Evolutionary conservation across 2,113 vertebrate species (phyloP), one percentile per base, ranked within the genome.

Genomic region (Ploceus nigricollis): DNA sequence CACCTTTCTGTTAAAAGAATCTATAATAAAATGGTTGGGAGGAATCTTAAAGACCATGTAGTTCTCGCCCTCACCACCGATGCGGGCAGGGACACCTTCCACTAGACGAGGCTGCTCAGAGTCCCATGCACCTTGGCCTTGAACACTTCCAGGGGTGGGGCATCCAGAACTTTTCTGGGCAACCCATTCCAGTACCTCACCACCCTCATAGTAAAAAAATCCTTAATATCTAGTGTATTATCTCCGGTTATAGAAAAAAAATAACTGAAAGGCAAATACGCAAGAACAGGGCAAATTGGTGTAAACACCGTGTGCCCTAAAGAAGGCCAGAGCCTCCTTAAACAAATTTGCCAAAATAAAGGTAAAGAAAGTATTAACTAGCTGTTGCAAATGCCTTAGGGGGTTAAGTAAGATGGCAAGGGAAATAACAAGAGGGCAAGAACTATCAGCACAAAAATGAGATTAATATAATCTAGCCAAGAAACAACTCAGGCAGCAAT

Each of bases 21-120:
- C 58, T 45, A 5, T 13, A 82, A 53, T 75, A 75, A 60, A 68
- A 60, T 68, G 30, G 19, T n/a, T 54, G 20, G 23, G 28, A 75
- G 24, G 16, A 68, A 21, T n/a, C n/a, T 45, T 53, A 39, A 60
- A 60, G 61, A 60, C 16, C 53, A 68, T 17, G 24, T 31, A 18
- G 20, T 60, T 66, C 78, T 51, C 0, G 0, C 10, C 6, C 35
- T 39, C 1, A 0, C 5, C 25, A 37, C 27, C 1, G 5, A 37
- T 6, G 12, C 47, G n/a, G 39, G 69, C 51, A 66, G 7, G 51
- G n/a, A 53, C 33, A 60, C 30, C 28, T 68, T 60, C n/a, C 39
- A 68, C 4, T 5, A 53, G n/a, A 18, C 16, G 54, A 53, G n/a
- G 15, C 71, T 68, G n/a, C 70, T 68, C 39, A 31, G 47, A 53